A percentile compares a stretch with the other conserved stretches of the same genome.
Evolutionary conservation across 2,888 invertebrate genomes (phyloP).

Genomic region (Apamea anceps): DNA sequence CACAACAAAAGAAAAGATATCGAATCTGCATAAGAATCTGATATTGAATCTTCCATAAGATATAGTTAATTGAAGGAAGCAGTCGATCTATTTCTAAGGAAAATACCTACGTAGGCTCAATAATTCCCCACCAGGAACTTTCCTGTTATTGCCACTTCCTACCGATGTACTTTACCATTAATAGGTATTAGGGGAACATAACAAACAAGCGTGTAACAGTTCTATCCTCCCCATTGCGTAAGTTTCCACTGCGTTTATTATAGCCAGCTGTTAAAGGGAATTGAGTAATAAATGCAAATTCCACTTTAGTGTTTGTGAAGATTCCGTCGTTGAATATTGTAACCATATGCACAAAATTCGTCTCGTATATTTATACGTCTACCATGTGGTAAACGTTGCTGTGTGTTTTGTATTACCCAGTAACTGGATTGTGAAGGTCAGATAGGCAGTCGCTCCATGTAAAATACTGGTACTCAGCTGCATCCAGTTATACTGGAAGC

Average conservation of each 20-base stretch:
- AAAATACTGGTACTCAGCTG: too few species aligned
- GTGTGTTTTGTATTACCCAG: too few species aligned
- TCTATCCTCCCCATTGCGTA: slow-evolving; percentile 32
- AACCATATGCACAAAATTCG: neutral
- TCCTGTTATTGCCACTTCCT: slow-evolving; percentile 28
- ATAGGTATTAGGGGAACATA: slow-evolving; percentile 43
- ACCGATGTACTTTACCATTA: slow-evolving; percentile 6
- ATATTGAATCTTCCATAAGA: neutral
- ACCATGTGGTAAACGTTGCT: too few species aligned
- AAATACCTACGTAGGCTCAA: slow-evolving; percentile 10
- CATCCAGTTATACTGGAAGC: too few species aligned
- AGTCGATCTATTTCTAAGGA: neutral
- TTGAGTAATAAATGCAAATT: slow-evolving; percentile 47
- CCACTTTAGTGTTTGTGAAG: slow-evolving; percentile 2
- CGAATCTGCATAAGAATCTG: too few species aligned
- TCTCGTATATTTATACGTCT: too few species aligned
- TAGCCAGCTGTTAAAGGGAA: slow-evolving; percentile 9
- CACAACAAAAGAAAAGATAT: too few species aligned
- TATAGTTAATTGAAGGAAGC: neutral
- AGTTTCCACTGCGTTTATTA: slow-evolving; percentile 36
- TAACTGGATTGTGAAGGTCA: too few species aligned
- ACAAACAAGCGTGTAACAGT: slow-evolving; percentile 14
- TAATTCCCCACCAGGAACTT: slow-evolving; percentile 5
- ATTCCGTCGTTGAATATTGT: slow-evolving; percentile 3
- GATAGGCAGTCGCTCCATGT: too few species aligned